Base-by-base conservation (phyloP, 2,888 invertebrate genomes). In the Acanthosepion lycidas region DNA sequence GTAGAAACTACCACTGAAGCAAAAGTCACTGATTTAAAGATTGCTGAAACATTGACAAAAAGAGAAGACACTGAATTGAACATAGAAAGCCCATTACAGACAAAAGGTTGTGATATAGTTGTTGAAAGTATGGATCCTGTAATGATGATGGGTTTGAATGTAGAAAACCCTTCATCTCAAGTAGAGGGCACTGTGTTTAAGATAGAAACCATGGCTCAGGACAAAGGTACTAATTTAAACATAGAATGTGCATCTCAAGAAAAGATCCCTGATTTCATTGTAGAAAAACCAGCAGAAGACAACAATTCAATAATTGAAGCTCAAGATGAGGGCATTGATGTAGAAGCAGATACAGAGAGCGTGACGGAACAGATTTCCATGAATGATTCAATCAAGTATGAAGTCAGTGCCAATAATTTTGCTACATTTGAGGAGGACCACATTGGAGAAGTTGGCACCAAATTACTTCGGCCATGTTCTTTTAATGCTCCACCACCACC, bases 401-500 rank as follows among this genome's bases (percentile, higher is more conserved):
- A 78, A 33, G 78, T 78, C 78, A 15, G n/a, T 93, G 49, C 51
- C 26, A 48, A 93, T 28, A 53, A 28, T 49, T 53, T 28, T 33
- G 53, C n/a, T 53, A 48, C 53, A 51, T 6, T 18, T 93, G 93
- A 49, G 53, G 53, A 20, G 18, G 20, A 93, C 28, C 51, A 53
- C 18, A 12, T 18, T 51, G 93, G 28, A 15, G 33, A 78, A 78
- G n/a, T n/a, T 78, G 78, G 33, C n/a, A 15, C 12, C n/a, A 93
- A 51, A 93, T 18, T 93, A 49, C 93, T 42, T 49, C 93, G 93
- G 49, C 93, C 93, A 9, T 93, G 93, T 93, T 93, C 93, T 53
- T 93, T 93, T 9, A 23, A n/a, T 93, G 53, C 93, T 18, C 93
- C 93, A 5, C 93, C 93, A 26, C 93, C 93, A 18, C 93, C 93